Base-by-base conservation (phyloP, 64 coral and sea anemone species). In the Montipora sp. region DNA sequence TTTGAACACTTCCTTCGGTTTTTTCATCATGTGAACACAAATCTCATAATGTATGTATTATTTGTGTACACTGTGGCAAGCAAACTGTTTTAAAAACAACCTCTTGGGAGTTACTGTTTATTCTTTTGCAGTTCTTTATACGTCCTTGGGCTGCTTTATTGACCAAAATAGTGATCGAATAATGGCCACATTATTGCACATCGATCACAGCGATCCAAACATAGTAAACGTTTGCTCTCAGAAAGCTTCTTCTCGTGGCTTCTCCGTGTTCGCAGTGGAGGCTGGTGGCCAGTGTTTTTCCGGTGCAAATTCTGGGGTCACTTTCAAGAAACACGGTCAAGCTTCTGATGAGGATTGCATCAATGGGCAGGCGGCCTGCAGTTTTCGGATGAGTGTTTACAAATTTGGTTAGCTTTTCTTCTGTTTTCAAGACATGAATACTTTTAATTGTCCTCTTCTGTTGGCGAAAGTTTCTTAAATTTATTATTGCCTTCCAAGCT, bases 261-360 rank as follows among this genome's bases (percentile, higher is more conserved):
- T 59, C 36, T 57, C 20, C 47, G 50, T 23, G 55, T 83, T 83
- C 60, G 80, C n/a, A 63, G 80, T 83, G 11, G 80, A 83, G 80
- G 80, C 53, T 43, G 18, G 53, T 12, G 80, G 80, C 51, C 53
- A 83, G 50, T 83, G 80, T n/a, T 83, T 83, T 45, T 83, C 80
- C 13, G 80, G 80, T 63, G 51, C 51, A 57, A 83, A 57, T 57
- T n/a, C 80, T 51, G 51, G 12, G n/a, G 20, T 22, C 18, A 83
- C 80, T 45, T 83, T 59, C 16, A 12, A 9, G n/a, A 83, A 83
- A 20, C 80, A 83, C 51, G 80, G 51, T 0, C 51, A 83, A 83
- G 80, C 51, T 12, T 12, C 80, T 59, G 73, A 75, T 7, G 73
- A 12, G 12, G 80, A 63, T 24, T 83, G 80, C 22, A 13, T 15